These are phyloP conservation scores for Amblyjoppa proteus DNA, from an alignment of 2,888 invertebrate species.

Conservation along the genomic window DNA sequence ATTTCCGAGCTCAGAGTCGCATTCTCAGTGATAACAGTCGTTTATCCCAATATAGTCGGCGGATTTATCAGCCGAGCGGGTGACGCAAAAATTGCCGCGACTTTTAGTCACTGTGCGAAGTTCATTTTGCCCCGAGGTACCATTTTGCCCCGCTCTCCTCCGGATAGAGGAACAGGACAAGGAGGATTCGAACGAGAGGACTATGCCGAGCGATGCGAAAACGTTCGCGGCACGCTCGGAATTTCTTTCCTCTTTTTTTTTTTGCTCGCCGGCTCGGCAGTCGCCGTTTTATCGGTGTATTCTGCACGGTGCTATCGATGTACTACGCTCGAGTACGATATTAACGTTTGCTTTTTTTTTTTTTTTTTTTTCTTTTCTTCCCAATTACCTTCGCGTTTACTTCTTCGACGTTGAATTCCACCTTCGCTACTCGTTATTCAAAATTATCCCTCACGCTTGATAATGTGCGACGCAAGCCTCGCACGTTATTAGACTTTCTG, in stretches of 20 bases:
- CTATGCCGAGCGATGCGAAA: not conserved
- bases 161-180: not conserved
- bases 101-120: not conserved
- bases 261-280: slow-evolving; percentile 15
- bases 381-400: too few relatives aligned
- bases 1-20: too few relatives aligned
- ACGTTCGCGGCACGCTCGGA: slow-evolving; percentile 49
- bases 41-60: not conserved
- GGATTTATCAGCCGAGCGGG: not conserved
- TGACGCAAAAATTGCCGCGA: not conserved
- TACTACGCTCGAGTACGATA: slow-evolving; percentile 12
- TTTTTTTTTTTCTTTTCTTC: not conserved
- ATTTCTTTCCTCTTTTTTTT: slow-evolving; percentile 44
- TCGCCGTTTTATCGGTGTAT: slow-evolving; percentile 10
- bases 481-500: too few relatives aligned
- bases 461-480: too few relatives aligned
- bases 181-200: not conserved
- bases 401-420: not conserved
- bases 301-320: not conserved
- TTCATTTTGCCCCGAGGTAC: not conserved
- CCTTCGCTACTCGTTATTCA: not conserved
- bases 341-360: not conserved
- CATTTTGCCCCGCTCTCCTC: not conserved
- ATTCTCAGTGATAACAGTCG: not conserved
- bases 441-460: not conserved